Percentiles rank a stretch among this genome's conserved stretches.
These are phyloP conservation scores for Fulica atra DNA, from an alignment of 2,113 vertebrate species.

Conservation along the genomic window DNA sequence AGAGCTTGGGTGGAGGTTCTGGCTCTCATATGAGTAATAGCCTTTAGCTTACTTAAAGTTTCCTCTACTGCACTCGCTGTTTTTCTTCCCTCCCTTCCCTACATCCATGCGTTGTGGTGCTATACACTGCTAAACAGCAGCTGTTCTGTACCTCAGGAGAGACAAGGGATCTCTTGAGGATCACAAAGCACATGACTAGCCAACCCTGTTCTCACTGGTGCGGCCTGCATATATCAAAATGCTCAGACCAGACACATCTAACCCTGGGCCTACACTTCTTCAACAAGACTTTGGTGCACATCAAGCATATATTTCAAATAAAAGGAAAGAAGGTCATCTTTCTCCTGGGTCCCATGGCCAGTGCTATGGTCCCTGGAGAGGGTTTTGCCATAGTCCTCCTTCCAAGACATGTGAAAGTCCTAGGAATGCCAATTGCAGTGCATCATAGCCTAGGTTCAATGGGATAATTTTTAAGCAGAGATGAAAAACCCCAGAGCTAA, in stretches of 20 bases:
- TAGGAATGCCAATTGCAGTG: neutral
- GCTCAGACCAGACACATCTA: neutral
- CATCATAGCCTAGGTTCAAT: neutral
- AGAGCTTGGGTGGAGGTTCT: constrained; percentile 34
- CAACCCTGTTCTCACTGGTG: neutral
- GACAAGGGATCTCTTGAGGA: neutral
- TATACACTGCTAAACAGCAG: constrained; percentile 3
- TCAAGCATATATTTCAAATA: neutral
- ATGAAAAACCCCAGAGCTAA: constrained; percentile 19
- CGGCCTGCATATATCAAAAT: neutral
- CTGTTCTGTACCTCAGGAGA: neutral
- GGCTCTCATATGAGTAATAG: constrained; percentile 35
- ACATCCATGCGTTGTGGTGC: neutral
- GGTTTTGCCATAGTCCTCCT: neutral
- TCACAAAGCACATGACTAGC: neutral
- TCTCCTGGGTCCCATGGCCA: neutral
- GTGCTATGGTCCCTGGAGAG: neutral
- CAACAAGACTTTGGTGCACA: neutral
- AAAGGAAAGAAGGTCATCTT: neutral
- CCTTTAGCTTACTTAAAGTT: constrained; percentile 48
- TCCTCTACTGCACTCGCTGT: constrained; percentile 14
- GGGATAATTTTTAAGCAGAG: neutral
- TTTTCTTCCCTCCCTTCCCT: constrained; percentile 39
- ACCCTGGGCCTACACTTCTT: neutral
- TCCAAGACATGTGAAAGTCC: neutral